phyloP scores from a whole-genome alignment of 2,797 vertebrate species.

The Hybognathus amarus region DNA sequence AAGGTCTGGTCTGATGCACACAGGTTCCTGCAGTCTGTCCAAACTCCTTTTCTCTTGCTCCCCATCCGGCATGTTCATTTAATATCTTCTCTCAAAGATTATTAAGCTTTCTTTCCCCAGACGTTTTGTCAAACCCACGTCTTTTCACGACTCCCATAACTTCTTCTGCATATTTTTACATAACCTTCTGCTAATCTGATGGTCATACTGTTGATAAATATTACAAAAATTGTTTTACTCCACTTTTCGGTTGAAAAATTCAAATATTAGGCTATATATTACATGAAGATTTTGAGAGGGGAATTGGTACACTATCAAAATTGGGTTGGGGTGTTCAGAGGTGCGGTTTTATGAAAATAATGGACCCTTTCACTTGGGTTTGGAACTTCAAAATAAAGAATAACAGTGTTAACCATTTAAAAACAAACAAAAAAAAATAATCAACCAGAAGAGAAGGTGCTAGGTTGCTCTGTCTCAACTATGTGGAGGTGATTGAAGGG shows the following conservation, averaged over 20 bases:
- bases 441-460: not conserved
- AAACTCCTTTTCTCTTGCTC: not conserved
- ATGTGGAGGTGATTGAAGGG: not conserved
- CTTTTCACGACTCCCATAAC: not conserved
- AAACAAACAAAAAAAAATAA: not conserved
- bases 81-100: conserved; percentile 29
- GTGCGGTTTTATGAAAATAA: not conserved
- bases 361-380: not conserved
- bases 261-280: not conserved
- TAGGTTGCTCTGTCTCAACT: not conserved
- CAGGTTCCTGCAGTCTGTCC: conserved; percentile 11
- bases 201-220: not conserved
- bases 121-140: not conserved
- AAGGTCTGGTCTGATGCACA: not conserved
- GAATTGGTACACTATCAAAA: not conserved
- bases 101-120: conserved; percentile 6
- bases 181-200: not conserved
- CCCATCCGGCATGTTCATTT: not conserved
- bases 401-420: not conserved
- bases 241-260: not conserved
- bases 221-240: not conserved
- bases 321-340: too few relatives aligned
- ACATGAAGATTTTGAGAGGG: not conserved
- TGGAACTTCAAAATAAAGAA: not conserved
- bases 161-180: conserved; percentile 8